Base-by-base conservation (phyloP, 2,113 vertebrate genomes). In the Carassius gibelio region DNA sequence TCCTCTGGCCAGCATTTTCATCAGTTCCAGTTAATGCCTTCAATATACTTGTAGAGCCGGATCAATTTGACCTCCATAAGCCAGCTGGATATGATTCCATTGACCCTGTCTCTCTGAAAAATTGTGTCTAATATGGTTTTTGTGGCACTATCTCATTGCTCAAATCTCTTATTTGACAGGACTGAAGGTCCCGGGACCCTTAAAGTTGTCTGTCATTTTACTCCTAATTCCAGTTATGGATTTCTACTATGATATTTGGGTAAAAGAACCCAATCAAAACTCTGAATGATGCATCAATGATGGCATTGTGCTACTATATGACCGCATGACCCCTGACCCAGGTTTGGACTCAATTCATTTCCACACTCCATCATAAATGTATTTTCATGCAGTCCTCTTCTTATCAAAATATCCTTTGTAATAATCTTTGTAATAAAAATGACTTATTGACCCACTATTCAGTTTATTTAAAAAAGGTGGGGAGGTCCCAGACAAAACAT, bases 51-150 rank as follows among this genome's bases (percentile, higher is more conserved):
- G 8, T 21, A 45, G 17, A 81, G 62, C 26, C 9, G 17, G 48
- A 52, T 81, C 62, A 69, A 81, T 68, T 6, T 81, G 62, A 81
- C 62, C 79, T 81, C 45, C 64, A 66, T 42, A 81, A 66, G 62
- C 26, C 61, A 52, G 79, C 79, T 64, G 78, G 78, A 81, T 81
- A 48, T 81, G 78, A 66, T 66, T 66, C 59, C 78, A 81, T 81
- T 81, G 23, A 68, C 79, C 79, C 62, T 8, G 26, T 81, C 42
- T 34, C 45, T 81, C 79, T 81, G 79, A 81, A 55, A 81, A 55
- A 81, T 13, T 34, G 59, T 42, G 59, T 66, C 79, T 81, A 21
- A 69, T 69, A 69, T 69, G 62, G 9, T 81, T 69, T 81, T 81
- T 52, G 45, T 50, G 62, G 62, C 48, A 52, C 26, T n/a, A 52